Evolutionary conservation across 2,888 invertebrate species (phyloP).

Genomic region (Polia nebulosa): DNA sequence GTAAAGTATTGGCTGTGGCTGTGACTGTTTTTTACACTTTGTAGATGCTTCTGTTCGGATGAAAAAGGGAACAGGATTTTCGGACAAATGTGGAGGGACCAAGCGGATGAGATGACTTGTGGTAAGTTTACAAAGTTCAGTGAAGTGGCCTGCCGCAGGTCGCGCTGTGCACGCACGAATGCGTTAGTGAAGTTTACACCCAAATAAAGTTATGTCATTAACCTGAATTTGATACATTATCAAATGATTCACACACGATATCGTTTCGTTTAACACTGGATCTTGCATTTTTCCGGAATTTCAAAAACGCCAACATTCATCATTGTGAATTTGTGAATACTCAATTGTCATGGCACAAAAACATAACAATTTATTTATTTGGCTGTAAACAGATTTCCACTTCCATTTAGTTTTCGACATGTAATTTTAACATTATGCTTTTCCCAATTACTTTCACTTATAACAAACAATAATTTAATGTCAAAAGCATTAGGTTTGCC

Average conservation of each 20-base stretch:
- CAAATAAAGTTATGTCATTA: neutral
- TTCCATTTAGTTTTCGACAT: constrained; percentile 27
- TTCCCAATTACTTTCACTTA: constrained; percentile 23
- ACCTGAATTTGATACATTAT: constrained; percentile 64
- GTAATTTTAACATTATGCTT: constrained; percentile 22
- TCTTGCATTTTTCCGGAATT: constrained; percentile 35
- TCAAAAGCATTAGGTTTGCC: too few relatives aligned
- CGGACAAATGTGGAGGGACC: constrained; percentile 92
- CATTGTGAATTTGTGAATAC: too few relatives aligned
- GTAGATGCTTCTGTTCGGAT: constrained; percentile 93
- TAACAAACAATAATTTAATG: constrained; percentile 63
- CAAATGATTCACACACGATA: constrained; percentile 20
- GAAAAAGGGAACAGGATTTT: constrained; percentile 91
- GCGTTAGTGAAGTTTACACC: neutral
- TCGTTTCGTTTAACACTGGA: constrained; percentile 26
- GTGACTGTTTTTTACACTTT: constrained; percentile 61
- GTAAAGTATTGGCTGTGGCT: neutral
- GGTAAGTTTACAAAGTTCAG: constrained; percentile 84
- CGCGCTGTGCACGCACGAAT: too few relatives aligned
- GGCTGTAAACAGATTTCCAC: neutral
- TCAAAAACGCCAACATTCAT: constrained; percentile 12
- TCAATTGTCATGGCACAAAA: constrained; percentile 8
- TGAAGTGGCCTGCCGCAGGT: neutral
- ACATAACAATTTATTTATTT: constrained; percentile 23
- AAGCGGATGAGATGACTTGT: constrained; percentile 92